phyloP scores from a whole-genome alignment of 2,888 invertebrate species.

The Zhengitettix transpicula region DNA sequence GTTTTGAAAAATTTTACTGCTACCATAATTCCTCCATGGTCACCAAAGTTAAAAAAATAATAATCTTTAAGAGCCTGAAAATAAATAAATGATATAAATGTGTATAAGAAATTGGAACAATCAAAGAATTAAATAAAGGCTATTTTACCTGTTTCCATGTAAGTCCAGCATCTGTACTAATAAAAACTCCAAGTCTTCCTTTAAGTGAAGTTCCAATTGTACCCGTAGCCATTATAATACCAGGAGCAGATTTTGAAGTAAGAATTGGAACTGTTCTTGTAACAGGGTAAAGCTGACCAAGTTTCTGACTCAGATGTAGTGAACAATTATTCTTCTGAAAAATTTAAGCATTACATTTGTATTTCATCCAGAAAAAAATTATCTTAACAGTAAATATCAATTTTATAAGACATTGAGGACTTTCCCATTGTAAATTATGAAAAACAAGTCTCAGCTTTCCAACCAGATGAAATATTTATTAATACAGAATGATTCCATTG shows the following conservation, averaged over 20 bases:
- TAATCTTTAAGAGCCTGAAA: constrained; percentile 48
- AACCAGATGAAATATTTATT: too few relatives aligned
- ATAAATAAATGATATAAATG: not conserved
- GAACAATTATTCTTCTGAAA: constrained; percentile 49
- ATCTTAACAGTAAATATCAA: not conserved
- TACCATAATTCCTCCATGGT: constrained; percentile 71
- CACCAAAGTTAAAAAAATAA: constrained; percentile 76
- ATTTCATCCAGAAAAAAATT: not conserved
- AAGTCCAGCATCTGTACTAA: constrained; percentile 66
- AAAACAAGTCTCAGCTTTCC: too few relatives aligned
- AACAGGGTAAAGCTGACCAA: constrained; percentile 65
- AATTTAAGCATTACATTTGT: not conserved
- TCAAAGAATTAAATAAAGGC: too few relatives aligned
- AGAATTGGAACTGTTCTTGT: constrained; percentile 66
- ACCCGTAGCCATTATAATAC: constrained; percentile 74
- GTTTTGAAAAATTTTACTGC: constrained; percentile 69
- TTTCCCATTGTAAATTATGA: not conserved
- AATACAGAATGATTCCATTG: too few relatives aligned
- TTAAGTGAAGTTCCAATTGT: constrained; percentile 61
- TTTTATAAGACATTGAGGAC: not conserved
- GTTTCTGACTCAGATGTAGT: constrained; percentile 73
- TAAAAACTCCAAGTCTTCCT: constrained; percentile 62
- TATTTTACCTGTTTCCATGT: constrained; percentile 56
- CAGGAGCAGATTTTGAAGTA: constrained; percentile 74
- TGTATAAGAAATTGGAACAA: too few relatives aligned